A percentile compares a stretch with the other conserved stretches of the same genome.
These are phyloP conservation scores for Bucorvus abyssinicus DNA, from an alignment of 2,797 vertebrate genomes.

Conservation along the genomic window DNA sequence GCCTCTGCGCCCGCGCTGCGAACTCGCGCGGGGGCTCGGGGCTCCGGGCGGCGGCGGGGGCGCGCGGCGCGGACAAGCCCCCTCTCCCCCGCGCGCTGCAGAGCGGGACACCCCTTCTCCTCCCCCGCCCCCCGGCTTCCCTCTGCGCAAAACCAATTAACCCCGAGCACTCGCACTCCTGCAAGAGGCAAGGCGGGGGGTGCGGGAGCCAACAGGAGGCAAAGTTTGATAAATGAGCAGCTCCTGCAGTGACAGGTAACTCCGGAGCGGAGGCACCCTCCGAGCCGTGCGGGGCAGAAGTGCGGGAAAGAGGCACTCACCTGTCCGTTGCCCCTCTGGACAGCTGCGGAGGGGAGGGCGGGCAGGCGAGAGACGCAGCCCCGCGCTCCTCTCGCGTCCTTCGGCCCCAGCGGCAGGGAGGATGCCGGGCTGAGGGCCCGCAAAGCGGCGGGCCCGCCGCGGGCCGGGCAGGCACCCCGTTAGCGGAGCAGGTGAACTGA, in stretches of 20 bases:
- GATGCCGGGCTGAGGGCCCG: background rate
- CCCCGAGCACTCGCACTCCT: background rate
- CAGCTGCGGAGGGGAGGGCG: background rate
- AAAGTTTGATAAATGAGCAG: conserved; percentile 70
- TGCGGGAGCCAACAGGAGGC: background rate
- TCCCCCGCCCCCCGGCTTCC: background rate
- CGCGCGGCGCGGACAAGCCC: background rate
- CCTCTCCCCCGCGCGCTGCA: background rate
- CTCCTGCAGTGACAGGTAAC: background rate
- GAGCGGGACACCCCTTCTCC: background rate
- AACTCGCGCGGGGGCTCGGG: background rate
- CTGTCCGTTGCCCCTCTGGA: conserved; percentile 34
- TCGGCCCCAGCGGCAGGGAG: conserved; percentile 15
- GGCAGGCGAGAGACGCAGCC: background rate
- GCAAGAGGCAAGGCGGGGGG: background rate
- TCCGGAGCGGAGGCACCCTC: background rate
- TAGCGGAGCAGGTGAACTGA: conserved; percentile 47
- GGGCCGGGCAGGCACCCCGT: background rate
- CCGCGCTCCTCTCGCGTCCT: conserved; percentile 9
- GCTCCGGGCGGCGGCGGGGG: background rate
- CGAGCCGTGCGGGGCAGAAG: background rate
- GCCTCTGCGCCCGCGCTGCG: background rate
- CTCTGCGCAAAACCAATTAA: background rate
- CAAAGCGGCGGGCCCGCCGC: background rate
- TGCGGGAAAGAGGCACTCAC: conserved; percentile 53